phyloP scores from a whole-genome alignment of 2,888 invertebrate species.

The Pandemis heparana region DNA sequence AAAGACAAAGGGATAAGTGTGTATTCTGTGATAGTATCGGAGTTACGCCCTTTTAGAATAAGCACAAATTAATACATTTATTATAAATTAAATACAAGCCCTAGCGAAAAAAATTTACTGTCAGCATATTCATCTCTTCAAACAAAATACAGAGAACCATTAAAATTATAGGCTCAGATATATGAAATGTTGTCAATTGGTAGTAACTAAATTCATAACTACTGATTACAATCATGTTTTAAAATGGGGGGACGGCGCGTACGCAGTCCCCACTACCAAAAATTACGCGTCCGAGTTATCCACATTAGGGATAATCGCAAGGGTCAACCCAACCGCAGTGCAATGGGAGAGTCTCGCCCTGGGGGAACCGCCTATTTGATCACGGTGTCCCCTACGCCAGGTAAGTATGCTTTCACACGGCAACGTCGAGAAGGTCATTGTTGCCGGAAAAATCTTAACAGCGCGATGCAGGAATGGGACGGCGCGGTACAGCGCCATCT shows the following conservation, averaged over 20 bases:
- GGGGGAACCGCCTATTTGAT: constrained; percentile 3
- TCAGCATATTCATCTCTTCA: no score
- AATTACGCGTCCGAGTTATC: constrained; percentile 8
- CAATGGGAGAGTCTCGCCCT: constrained; percentile 5
- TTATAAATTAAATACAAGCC: no score
- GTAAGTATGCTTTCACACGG: not conserved
- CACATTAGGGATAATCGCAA: constrained; percentile 8
- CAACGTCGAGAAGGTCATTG: not conserved
- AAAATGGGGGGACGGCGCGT: constrained; percentile 38
- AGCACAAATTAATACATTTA: no score
- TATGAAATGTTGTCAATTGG: no score
- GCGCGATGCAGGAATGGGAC: constrained; percentile 3
- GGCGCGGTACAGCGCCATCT: not conserved
- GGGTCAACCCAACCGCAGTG: constrained; percentile 8
- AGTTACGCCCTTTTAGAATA: no score
- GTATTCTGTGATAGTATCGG: no score
- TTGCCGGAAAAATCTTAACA: constrained; percentile 2
- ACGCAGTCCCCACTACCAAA: constrained; percentile 18
- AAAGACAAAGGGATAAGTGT: no score
- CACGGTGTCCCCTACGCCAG: constrained; percentile 6
- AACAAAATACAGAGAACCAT: no score
- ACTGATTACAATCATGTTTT: no score
- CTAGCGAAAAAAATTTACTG: no score
- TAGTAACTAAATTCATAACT: no score
- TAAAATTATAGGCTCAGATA: no score